Conservation (phyloP, 2,113 vertebrate species). For the Galemys pyrenaicus region DNA sequence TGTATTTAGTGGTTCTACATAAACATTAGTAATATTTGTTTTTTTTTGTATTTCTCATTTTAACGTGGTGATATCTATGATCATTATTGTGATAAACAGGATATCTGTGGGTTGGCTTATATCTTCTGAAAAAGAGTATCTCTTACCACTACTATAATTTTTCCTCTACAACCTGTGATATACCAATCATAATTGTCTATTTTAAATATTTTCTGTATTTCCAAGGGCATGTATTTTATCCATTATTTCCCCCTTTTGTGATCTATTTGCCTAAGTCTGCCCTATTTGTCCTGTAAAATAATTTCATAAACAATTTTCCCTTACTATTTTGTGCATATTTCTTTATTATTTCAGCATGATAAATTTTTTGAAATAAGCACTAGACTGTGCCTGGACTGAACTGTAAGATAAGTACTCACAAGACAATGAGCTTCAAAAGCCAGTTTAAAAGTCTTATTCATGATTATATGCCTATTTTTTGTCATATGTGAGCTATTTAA, state of each 20-base stretch:
- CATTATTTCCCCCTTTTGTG: background rate
- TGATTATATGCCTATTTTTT: background rate
- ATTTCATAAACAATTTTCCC: background rate
- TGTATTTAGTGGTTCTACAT: too few relatives aligned
- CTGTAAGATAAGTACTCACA: background rate
- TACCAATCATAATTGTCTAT: background rate
- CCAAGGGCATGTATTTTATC: background rate
- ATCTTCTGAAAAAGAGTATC: background rate
- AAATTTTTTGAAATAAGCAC: background rate
- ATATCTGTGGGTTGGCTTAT: background rate
- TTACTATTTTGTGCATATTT: background rate
- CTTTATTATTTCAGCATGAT: background rate
- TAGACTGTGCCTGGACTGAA: too few relatives aligned
- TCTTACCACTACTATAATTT: background rate
- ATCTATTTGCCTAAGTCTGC: background rate
- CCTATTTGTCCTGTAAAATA: background rate
- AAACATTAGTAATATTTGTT: too few relatives aligned
- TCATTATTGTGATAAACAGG: background rate
- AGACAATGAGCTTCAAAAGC: background rate
- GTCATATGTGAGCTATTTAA: background rate
- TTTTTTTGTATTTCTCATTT: too few relatives aligned
- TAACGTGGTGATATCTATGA: background rate
- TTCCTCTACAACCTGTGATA: background rate
- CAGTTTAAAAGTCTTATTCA: background rate
- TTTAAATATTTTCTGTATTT: background rate